Base-by-base conservation (phyloP, 2,888 invertebrate genomes). In the Sesia bembeciformis region DNA sequence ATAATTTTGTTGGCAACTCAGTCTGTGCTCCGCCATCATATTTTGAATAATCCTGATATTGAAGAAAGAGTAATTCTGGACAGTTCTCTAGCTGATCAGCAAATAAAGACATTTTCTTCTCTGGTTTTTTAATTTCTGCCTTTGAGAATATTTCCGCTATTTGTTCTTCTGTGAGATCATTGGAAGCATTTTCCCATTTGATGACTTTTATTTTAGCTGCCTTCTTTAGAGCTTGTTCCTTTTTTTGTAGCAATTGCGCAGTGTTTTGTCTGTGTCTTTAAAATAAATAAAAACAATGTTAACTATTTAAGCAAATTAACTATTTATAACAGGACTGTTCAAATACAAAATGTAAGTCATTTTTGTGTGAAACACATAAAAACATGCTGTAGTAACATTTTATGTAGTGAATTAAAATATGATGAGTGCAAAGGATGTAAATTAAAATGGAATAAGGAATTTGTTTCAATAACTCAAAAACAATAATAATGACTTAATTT, bases 21-120 rank as follows among this genome's bases (percentile, higher is more conserved):
- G 94, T 90, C 78, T 96, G 96, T 42, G 94, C 94, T 57, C 94
- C 95, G 59, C 98, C 98, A 89, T 98, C 98, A 81, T 95, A 98
- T 81, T 95, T 95, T 3, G 97, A 95, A 90, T 94, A 98, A 70
- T 96, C 95, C 59, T 95, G 91, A 81, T 95, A 98, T 53, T 97
- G 96, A 80, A 97, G 96, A 68, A 94, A 93, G 0, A 95, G 95
- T 58, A 94, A 84, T 67, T 93, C 91, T 0, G 95, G 94, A 63
- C 93, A 94, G 66, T 94, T 94, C 63, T 94, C 92, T 51, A 98
- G 78, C 64, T 95, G 94, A 66, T 94, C 92, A 0, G 95, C 88
- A 51, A 98, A 84, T 57, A 94, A 84, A 40, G 97, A 97, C 62
- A 77, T 84, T 62, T 72, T 63, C 56, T 75, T 78, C 7, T 72